Evolutionary conservation across 2,113 vertebrate species (phyloP).

Genomic region (Petromus typicus): DNA sequence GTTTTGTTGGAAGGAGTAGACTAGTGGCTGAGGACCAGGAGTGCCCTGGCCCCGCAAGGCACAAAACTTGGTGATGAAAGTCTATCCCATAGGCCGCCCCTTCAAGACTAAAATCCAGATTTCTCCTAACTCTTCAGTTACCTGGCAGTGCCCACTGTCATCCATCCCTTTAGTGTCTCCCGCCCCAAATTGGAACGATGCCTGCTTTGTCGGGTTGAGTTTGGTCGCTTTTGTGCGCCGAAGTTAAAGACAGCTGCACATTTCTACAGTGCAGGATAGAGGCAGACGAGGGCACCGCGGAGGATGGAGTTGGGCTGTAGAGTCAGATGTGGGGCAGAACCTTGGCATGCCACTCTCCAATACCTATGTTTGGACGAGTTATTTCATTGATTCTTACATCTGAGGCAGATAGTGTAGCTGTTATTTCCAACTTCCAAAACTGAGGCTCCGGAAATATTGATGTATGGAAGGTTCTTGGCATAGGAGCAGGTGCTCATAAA

Average conservation of each 20-base stretch:
- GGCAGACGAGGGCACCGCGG: rapidly evolving
- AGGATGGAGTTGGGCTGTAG: rapidly evolving
- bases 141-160: background rate
- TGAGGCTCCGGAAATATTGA: background rate
- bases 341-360: no score
- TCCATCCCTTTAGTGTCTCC: background rate
- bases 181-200: background rate
- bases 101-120: background rate
- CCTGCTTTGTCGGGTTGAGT: background rate
- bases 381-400: background rate
- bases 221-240: background rate
- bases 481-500: rapidly evolving
- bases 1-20: rapidly evolving
- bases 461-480: rapidly evolving
- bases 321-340: rapidly evolving
- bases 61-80: no score
- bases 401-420: background rate
- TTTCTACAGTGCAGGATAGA: background rate
- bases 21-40: background rate
- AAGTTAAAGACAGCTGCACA: background rate
- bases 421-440: background rate
- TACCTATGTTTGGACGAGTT: no score
- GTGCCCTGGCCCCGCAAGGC: no score
- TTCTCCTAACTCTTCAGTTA: background rate
- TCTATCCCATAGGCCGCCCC: rapidly evolving